A percentile compares a stretch with the other conserved stretches of the same genome.
Conservation (phyloP, 2,113 vertebrate genomes). For the Heterochromis multidens region DNA sequence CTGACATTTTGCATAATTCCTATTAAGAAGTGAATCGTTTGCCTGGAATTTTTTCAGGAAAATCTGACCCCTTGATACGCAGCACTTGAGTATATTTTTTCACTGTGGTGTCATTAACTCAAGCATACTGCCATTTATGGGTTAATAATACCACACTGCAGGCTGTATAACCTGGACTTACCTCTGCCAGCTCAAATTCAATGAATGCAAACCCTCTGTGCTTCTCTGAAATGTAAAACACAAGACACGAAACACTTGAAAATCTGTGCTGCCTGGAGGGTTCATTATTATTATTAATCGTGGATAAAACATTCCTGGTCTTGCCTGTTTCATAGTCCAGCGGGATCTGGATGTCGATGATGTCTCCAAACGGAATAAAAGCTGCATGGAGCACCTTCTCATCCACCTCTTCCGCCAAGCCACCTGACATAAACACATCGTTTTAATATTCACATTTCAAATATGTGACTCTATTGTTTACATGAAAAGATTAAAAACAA, state of each 20-base stretch:
- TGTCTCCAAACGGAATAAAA: constrained; percentile 94
- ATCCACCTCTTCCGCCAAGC: constrained; percentile 94
- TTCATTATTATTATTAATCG: no score
- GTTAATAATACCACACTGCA: not conserved
- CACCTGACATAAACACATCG: constrained; percentile 74
- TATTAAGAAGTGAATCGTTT: fast-evolving
- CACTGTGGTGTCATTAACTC: not conserved
- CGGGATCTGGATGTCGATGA: constrained; percentile 95
- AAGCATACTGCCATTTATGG: fast-evolving
- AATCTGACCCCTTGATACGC: not conserved
- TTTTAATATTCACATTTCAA: not conserved
- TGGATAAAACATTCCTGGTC: not conserved
- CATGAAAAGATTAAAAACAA: not conserved
- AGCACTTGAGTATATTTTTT: not conserved
- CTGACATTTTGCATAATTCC: not conserved
- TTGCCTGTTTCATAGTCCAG: constrained; percentile 95
- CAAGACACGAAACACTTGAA: not conserved
- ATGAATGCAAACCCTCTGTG: constrained; percentile 96
- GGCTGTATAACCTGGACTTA: constrained; percentile 52
- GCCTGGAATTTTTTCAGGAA: not conserved
- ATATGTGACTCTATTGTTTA: not conserved
- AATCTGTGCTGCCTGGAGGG: not conserved
- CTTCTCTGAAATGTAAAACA: constrained; percentile 80
- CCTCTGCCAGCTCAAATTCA: constrained; percentile 95
- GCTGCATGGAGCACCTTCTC: constrained; percentile 94